Conservation (phyloP, 2,113 vertebrate genomes). For the Labeo catla region DNA sequence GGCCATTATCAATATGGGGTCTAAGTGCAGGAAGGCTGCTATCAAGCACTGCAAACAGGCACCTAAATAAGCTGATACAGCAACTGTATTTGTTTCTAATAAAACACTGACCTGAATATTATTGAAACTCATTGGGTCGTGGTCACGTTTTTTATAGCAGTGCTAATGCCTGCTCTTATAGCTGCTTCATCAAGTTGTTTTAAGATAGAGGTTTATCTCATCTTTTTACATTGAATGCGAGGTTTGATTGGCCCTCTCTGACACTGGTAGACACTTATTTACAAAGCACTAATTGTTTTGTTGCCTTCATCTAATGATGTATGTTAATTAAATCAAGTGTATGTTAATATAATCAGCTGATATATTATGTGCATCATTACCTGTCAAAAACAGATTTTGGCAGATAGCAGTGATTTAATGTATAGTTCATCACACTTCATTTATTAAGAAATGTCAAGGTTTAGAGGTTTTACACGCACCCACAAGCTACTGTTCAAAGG, state of each 20-base stretch:
- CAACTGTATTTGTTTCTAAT: background rate
- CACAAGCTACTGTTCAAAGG: no score
- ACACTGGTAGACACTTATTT: background rate
- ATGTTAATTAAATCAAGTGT: background rate
- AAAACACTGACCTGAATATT: conserved; percentile 12
- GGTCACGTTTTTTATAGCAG: background rate
- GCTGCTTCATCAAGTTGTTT: background rate
- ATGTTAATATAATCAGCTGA: background rate
- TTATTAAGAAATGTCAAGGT: no score
- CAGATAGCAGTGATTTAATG: background rate
- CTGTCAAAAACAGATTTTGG: background rate
- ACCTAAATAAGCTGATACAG: conserved; percentile 38
- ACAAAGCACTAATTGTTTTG: background rate
- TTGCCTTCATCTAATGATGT: background rate
- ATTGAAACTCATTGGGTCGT: background rate
- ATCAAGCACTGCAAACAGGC: background rate
- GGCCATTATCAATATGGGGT: conserved; percentile 53
- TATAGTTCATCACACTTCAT: no score
- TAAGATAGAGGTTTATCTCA: background rate
- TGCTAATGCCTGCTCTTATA: background rate
- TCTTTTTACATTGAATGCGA: background rate
- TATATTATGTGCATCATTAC: background rate
- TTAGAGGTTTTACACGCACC: no score
- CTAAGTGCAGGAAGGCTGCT: conserved; percentile 50
- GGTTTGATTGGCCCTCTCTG: background rate